Evolutionary conservation across 2,888 invertebrate genomes (phyloP), one percentile per base, ranked within the genome.

Genomic region (Xestia rhomboidea): DNA sequence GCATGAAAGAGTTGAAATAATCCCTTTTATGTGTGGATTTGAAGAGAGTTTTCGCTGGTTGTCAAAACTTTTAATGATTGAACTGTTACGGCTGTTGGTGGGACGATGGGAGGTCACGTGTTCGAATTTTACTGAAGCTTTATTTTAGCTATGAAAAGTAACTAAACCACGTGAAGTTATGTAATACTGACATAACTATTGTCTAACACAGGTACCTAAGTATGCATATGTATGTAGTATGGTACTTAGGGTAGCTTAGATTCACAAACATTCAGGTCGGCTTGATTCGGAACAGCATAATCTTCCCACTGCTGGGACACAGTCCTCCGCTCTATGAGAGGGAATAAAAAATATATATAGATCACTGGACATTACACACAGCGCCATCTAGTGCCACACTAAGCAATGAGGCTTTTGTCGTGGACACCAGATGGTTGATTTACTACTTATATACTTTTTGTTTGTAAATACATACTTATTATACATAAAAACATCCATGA

Each of bases 41-140:
- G 34, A 24, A 68, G 41, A 38, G 18, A 82, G 83, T 73, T 81
- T 80, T 76, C 11, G 38, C 64, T 77, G 78, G 72, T 79, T 73
- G 78, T 24, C 60, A 68, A 82, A 91, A 91, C 87, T 91, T 91
- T 91, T 91, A 91, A 91, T 89, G 86, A 91, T 86, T 84, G 67
- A 44, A 64, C 64, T 64, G 64, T 30, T 10, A 62, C 30, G 30
- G 54, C 62, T 73, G 76, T 77, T 77, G n/a, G n/a, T n/a, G n/a
- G n/a, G n/a, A 74, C 69, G 62, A 18, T 27, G 64, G 44, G 51
- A 64, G 63, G 74, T 86, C 90, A 90, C 90, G 87, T 89, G 87
- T 74, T 54, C 21, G 30, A 70, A 77, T 68, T 38, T 54, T 60
- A 72, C 46, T 54, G 68, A 71, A 44, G 54, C 27, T 60, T 2